Base-by-base conservation (phyloP, 2,113 vertebrate genomes). In the Pithys albifrons region DNA sequence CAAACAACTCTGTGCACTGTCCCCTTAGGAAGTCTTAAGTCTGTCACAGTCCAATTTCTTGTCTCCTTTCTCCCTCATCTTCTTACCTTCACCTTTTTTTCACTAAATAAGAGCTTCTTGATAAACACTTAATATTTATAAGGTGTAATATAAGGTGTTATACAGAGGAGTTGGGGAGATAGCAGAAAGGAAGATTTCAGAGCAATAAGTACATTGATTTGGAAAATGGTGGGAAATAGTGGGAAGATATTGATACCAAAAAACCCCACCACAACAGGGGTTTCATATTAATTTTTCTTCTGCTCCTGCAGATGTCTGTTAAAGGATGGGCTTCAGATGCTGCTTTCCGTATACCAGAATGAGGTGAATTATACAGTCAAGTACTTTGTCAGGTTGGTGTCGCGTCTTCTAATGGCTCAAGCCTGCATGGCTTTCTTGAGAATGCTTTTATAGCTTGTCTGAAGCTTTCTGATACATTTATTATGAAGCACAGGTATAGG, bases 391-490 rank as follows among this genome's bases (percentile, higher is more conserved):
- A 66, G 80, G 48, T 37, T 5, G 6, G 17, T 87, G 69, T 74
- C 79, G 70, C 46, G 0, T 78, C 77, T 86, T 81, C 80, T 85
- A 89, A 86, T 59, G 61, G 94, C 49, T 80, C 76, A 87, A 59
- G 61, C 67, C 80, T 65, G 61, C 65, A 55, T 16, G 45, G 48
- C 61, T 86, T 92, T 95, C 84, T 75, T 67, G 45, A 89, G 89
- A 74, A 81, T 41, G 79, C 80, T 93, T 93, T 93, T 87, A 93
- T 78, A 89, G 83, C 92, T 89, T 86, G 54, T 88, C 80, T 92
- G 80, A 86, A 92, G 51, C 69, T 92, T 95, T 93, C 79, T 74
- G 76, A 71, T 93, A 67, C 89, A 93, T 95, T 92, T 95, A 91
- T 95, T 91, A 93, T 29, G 76, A 91, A 92, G 89, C 73, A 81